Base-by-base conservation (phyloP, 2,888 invertebrate species). In the Caenorhabditis sp. region DNA sequence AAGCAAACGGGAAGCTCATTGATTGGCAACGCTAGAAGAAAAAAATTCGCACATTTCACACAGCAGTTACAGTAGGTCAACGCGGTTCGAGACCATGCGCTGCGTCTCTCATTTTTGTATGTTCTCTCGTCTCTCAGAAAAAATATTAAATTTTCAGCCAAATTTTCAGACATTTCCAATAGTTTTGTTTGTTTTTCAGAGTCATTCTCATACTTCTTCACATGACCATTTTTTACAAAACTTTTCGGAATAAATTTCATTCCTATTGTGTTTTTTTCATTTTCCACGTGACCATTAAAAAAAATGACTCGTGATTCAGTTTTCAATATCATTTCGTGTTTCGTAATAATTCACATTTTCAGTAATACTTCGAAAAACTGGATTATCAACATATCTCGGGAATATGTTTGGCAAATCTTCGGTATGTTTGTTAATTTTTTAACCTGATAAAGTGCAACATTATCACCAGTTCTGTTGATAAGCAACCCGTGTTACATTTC, bases 21-120 rank as follows among this genome's bases (percentile, higher is more conserved):
- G 62, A 55, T 62, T 62, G 53, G 58, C 62, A 55, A 63, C 60
- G 51, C 71, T 26, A 62, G 57, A 51, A 59, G 19, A 27, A 17
- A 43, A 50, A 71, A 66, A 71, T 53, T 71, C 43, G 36, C 66
- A 71, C 71, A 67, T 19, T 27, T 23, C 57, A 71, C 54, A 61
- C 58, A 31, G 36, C 21, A 57, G 66, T n/a, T 24, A 71, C 71
- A 63, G 71, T 71, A 71, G 21, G 1, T 27, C n/a, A 53, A 10
- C 49, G 24, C 71, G 63, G 8, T n/a, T 12, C 21, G 61, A 67
- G 61, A 71, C 71, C 63, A 5, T 17, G 12, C 54, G 23, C 66
- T 66, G 67, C 60, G 71, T 67, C 71, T 71, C 63, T 54, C 19
- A 1, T 1, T 27, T 63, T 23, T 3, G 12, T 57, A 21, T 59